Evolutionary conservation across 2,797 vertebrate genomes (phyloP).

Genomic region (Leptodactylus fallax): DNA sequence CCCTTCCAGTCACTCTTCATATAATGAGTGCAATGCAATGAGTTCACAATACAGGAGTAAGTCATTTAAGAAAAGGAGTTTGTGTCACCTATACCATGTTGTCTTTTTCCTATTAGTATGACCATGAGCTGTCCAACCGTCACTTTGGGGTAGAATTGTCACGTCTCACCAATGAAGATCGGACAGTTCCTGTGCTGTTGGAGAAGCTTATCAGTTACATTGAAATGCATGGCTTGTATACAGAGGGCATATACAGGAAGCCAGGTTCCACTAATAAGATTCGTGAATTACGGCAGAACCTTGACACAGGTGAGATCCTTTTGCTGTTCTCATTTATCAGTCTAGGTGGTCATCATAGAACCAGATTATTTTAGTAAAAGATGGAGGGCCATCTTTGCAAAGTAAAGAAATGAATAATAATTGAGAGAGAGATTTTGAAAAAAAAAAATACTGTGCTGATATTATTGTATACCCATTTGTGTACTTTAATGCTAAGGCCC

Average conservation of each 20-base stretch:
- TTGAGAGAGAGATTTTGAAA: no score
- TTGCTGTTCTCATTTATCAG: not conserved
- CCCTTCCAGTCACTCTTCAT: no score
- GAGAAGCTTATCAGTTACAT: slow-evolving; percentile 99
- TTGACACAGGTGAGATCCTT: slow-evolving; percentile 82
- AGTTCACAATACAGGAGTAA: not conserved
- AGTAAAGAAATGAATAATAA: no score
- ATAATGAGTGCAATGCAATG: not conserved
- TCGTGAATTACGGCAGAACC: slow-evolving; percentile 93
- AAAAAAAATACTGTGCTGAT: not conserved
- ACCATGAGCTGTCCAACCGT: slow-evolving; percentile 91
- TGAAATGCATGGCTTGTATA: slow-evolving; percentile 98
- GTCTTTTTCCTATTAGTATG: slow-evolving; percentile 79
- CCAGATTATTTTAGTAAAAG: no score
- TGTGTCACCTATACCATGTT: not conserved
- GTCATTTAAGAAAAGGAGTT: not conserved
- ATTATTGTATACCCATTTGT: not conserved
- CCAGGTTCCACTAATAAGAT: slow-evolving; percentile 97
- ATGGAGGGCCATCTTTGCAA: no score
- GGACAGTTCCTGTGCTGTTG: slow-evolving; percentile 90
- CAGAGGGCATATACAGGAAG: slow-evolving; percentile 96
- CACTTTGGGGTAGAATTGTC: slow-evolving; percentile 96
- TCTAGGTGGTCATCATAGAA: not conserved
- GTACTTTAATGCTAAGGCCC: no score
- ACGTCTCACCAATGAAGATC: slow-evolving; percentile 91